Evolutionary conservation across 2,888 invertebrate species (phyloP).

Genomic region (Ferrisia virgata): DNA sequence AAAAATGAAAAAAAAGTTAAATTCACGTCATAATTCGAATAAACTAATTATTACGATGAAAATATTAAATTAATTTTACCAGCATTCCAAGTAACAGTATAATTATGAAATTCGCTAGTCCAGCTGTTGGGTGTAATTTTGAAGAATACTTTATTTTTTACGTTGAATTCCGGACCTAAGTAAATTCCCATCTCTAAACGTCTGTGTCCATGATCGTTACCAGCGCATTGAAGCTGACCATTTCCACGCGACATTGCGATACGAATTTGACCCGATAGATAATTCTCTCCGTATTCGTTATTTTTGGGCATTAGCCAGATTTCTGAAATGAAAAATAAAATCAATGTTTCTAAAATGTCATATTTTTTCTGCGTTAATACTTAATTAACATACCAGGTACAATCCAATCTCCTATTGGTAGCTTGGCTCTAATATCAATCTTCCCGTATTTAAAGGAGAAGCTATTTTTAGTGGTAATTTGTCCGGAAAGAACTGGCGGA

Average conservation of each 20-base stretch:
- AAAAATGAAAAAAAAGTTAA: not conserved
- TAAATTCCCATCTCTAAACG: slow-evolving; percentile 52
- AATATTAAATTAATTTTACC: slow-evolving; percentile 47
- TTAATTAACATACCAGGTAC: slow-evolving; percentile 62
- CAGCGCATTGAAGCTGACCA: slow-evolving; percentile 41
- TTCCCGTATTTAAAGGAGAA: slow-evolving; percentile 70
- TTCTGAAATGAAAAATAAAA: slow-evolving; percentile 51
- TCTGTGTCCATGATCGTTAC: slow-evolving; percentile 50
- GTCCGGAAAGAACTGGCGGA: slow-evolving; percentile 67
- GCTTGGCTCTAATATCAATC: slow-evolving; percentile 66
- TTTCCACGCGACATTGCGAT: slow-evolving; percentile 57
- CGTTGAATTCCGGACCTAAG: slow-evolving; percentile 48
- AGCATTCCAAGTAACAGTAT: slow-evolving; percentile 57
- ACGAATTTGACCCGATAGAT: slow-evolving; percentile 56
- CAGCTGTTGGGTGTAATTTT: slow-evolving; percentile 50
- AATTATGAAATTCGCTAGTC: slow-evolving; percentile 57
- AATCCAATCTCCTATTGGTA: slow-evolving; percentile 75
- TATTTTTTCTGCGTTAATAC: not conserved
- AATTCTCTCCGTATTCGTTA: slow-evolving; percentile 50
- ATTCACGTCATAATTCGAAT: not conserved
- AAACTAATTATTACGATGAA: too few relatives aligned
- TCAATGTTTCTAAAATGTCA: not conserved
- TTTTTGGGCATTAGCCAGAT: slow-evolving; percentile 54
- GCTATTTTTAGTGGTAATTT: slow-evolving; percentile 61
- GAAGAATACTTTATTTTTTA: slow-evolving; percentile 50